Base-by-base conservation (phyloP, 2,113 vertebrate genomes). In the Nothobranchius furzeri region DNA sequence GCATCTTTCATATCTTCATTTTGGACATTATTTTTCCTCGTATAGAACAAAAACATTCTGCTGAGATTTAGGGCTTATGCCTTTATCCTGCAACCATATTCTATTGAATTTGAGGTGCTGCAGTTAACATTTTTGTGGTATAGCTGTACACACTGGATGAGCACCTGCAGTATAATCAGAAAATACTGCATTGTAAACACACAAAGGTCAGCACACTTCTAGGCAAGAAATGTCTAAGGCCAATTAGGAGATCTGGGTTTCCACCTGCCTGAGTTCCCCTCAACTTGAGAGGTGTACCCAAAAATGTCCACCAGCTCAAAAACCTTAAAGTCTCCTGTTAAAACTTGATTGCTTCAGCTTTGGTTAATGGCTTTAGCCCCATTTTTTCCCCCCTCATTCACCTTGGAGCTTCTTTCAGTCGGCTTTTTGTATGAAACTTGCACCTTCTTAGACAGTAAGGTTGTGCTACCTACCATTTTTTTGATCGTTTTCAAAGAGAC, bases 301-400 rank as follows among this genome's bases (percentile, higher is more conserved):
- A 86, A 52, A 86, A 80, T 67, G 70, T 85, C 59, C 35, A 51
- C 59, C 40, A 49, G 62, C 15, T 9, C 46, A 55, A 53, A 76
- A 49, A 12, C 25, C 52, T 69, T 81, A 78, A 62, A 68, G 36
- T 74, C 68, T 88, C 87, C 90, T 90, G 87, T 89, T 72, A 59
- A 90, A 88, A 90, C 88, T 90, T 92, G 87, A 91, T 53, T n/a
- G 52, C 73, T 75, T 78, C 55, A 36, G 67, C 53, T 53, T 54
- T 55, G 55, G 59, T 64, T 85, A 45, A 84, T 73, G 60, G 65
- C 71, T 75, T 83, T 78, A 76, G 81, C 53, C 54, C 6, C 70
- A 74, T 24, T 24, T 75, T 63, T 62, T 20, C 20, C 20, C 20
- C 20, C 9, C 10, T 25, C 48, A 48, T 58, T 74, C 55, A 60